Evolutionary conservation across 1,140 invertebrate genomes (phyloP).

Genomic region (Homarus americanus): DNA sequence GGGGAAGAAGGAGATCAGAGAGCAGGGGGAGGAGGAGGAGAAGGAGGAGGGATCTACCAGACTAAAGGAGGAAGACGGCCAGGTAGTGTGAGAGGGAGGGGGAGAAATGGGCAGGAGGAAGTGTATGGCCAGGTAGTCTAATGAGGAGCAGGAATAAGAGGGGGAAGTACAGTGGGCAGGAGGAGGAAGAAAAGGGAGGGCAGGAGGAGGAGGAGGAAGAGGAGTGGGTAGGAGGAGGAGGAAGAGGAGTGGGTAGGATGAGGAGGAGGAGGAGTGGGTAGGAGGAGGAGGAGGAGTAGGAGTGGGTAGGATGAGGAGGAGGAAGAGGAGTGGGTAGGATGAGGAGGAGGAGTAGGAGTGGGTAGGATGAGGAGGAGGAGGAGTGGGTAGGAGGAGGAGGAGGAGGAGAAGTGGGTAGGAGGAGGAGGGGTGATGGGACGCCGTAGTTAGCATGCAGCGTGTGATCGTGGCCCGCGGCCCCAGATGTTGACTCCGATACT

Average conservation of each 20-base stretch:
- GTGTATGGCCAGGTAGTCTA: not conserved
- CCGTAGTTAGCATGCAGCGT: conserved; percentile 20
- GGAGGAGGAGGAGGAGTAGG: not conserved
- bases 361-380: not conserved
- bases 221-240: not conserved
- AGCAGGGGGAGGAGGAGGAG: too few species aligned
- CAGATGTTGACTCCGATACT: conserved; percentile 38
- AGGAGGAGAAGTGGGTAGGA: not conserved
- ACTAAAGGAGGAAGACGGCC: not conserved
- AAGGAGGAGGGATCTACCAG: not conserved
- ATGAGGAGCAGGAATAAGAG: not conserved
- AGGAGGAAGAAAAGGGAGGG: not conserved
- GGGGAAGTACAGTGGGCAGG: not conserved
- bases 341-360: not conserved
- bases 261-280: not conserved
- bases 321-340: not conserved
- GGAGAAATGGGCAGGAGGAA: not conserved
- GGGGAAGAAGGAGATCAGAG: not conserved
- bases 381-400: not conserved
- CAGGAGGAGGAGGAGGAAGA: not conserved
- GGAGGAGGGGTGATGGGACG: not conserved
- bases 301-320: not conserved
- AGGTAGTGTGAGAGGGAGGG: too few species aligned
- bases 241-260: not conserved
- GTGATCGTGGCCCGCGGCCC: not conserved